phyloP scores from a whole-genome alignment of 2,113 vertebrate species.

The Pseudolaguvia tuberculata region DNA sequence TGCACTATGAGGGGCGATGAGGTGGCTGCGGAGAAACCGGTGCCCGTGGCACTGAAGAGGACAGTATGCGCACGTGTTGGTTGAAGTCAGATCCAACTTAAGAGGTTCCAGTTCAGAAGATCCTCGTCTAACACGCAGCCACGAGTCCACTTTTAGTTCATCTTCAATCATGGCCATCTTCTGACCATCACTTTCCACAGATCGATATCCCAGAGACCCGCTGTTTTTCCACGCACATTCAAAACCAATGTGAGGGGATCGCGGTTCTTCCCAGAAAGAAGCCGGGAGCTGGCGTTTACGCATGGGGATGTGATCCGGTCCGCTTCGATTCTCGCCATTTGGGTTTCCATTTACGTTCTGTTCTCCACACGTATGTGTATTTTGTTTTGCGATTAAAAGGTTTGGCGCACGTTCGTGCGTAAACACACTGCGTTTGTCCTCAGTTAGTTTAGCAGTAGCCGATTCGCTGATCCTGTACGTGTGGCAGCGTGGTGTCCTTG shows the following conservation, averaged over 20 bases:
- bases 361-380: constrained; percentile 39
- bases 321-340: constrained; percentile 57
- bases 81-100: constrained; percentile 65
- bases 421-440: constrained; percentile 55
- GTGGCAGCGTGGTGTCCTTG: constrained; percentile 80
- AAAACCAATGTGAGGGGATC: constrained; percentile 65
- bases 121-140: constrained; percentile 38
- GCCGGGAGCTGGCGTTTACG: constrained; percentile 92
- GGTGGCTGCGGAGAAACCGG: constrained; percentile 73
- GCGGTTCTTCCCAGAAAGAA: constrained; percentile 95
- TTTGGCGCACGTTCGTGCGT: constrained; percentile 45
- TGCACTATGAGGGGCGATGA: constrained; percentile 66
- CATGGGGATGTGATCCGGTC: constrained; percentile 87
- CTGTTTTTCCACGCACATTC: constrained; percentile 54
- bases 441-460: constrained; percentile 54
- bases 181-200: constrained; percentile 60
- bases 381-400: constrained; percentile 54
- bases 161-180: constrained; percentile 65
- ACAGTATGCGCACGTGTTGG: constrained; percentile 80
- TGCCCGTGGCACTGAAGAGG: constrained; percentile 84
- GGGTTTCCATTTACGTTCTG: constrained; percentile 52
- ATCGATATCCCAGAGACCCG: constrained; percentile 44
- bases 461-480: constrained; percentile 66
- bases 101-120: constrained; percentile 66
- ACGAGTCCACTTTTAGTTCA: constrained; percentile 47